Percentiles rank a stretch among this genome's conserved stretches.
Conservation (phyloP, 1,140 invertebrate species). For the Diorhabda carinulata region DNA sequence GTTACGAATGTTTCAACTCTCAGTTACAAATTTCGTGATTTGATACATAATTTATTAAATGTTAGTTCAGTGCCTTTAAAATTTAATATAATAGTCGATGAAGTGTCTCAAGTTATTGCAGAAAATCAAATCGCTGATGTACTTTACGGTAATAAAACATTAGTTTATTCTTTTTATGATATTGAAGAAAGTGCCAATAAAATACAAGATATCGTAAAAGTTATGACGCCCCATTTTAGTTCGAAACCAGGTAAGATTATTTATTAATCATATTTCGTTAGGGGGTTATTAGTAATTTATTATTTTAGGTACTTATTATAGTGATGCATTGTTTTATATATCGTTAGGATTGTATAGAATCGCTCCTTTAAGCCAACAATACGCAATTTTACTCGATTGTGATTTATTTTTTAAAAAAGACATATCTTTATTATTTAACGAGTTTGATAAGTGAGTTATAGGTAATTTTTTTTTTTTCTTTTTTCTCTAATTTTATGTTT, state of each 20-base stretch:
- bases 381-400: constrained; percentile 72
- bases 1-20: constrained; percentile 40
- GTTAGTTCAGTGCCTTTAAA: constrained; percentile 52
- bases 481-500: background rate
- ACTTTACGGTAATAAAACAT: constrained; percentile 48
- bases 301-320: constrained; percentile 69
- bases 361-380: constrained; percentile 57
- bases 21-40: constrained; percentile 40
- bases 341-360: constrained; percentile 73
- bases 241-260: constrained; percentile 58
- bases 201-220: constrained; percentile 61
- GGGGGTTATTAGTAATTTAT: background rate
- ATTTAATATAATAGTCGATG: constrained; percentile 68
- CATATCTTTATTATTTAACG: constrained; percentile 60
- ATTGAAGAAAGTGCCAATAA: constrained; percentile 58
- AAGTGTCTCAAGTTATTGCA: constrained; percentile 60
- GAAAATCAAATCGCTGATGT: constrained; percentile 51
- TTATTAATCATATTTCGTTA: background rate
- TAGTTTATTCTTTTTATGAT: constrained; percentile 56
- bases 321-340: constrained; percentile 76
- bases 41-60: constrained; percentile 42
- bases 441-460: constrained; percentile 63
- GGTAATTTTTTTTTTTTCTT: background rate
- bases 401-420: constrained; percentile 75
- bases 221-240: constrained; percentile 73